Conservation (phyloP, 2,113 vertebrate genomes). For the Nothoprocta perdicaria region DNA sequence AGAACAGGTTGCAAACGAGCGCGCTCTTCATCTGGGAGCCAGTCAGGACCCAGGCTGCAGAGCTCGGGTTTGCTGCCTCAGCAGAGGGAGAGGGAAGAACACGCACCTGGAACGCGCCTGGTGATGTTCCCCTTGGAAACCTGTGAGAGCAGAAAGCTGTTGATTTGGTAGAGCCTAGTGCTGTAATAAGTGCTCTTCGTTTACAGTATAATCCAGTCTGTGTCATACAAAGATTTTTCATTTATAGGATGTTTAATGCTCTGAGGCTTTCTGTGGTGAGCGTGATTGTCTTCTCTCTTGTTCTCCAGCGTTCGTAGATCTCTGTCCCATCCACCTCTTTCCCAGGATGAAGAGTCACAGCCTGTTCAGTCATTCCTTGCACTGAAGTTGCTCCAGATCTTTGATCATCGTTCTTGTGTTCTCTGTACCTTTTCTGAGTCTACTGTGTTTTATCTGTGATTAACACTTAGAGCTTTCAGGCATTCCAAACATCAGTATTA, state of each 20-base stretch:
- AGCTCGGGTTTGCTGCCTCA: neutral
- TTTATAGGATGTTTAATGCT: neutral
- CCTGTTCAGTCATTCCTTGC: neutral
- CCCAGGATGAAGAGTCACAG: neutral
- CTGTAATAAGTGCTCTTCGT: neutral
- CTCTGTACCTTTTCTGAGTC: neutral
- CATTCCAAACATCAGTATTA: neutral
- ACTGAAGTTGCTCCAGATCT: neutral
- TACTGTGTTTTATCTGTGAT: slow-evolving; percentile 8
- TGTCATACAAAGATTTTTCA: neutral
- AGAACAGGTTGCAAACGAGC: neutral
- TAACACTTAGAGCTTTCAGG: neutral
- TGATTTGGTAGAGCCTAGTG: neutral
- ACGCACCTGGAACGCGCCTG: neutral
- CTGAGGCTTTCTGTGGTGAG: neutral
- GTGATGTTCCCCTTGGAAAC: neutral
- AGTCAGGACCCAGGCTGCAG: neutral
- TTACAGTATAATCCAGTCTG: neutral
- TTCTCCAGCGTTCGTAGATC: neutral
- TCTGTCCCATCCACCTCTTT: neutral
- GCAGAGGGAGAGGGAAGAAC: neutral
- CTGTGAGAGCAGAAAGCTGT: neutral
- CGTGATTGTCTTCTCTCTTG: neutral
- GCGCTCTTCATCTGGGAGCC: neutral
- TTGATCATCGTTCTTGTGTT: neutral